Base-by-base conservation (phyloP, 2,797 vertebrate species). In the Leptodactylus fallax region DNA sequence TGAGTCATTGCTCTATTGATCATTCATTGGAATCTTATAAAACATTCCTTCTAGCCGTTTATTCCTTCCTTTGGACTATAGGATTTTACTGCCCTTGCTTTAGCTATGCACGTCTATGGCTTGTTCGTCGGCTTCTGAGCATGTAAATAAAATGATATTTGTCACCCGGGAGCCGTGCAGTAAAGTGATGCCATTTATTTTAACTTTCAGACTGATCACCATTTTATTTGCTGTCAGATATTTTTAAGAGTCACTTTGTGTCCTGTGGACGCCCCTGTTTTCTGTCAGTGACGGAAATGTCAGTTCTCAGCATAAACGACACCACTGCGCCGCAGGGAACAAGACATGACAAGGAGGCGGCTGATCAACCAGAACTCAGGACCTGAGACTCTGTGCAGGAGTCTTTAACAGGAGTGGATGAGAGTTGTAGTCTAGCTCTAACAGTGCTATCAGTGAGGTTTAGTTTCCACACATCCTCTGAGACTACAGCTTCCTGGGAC, bases 221-320 rank as follows among this genome's bases (percentile, higher is more conserved):
- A 55, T 81, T 81, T 69, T 87, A 81, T 87, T 81, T 87, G 78
- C 78, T 81, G 85, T 71, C 65, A 81, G 85, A 61, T 87, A 81
- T 81, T 87, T 87, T 87, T 81, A 74, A 86, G 53, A 86, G 85
- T 78, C 55, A 81, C 65, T 86, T 86, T 80, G 76, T 36, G 49
- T 67, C 55, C 61, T 86, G 85, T 21, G 71, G n/a, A 17, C 53
- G 53, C 23, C 79, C 63, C 85, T 85, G 84, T 17, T 79, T n/a
- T 79, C 9, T 67, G 17, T 85, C 74, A 13, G 45, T n/a, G 10
- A 53, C 76, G 21, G 76, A 45, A 58, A 53, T 27, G 60, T 79
- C 58, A 51, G 74, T 6, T 76, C n/a, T 74, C 51, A 69, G 25
- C 49, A 36, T 27, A 25, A 36, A 25, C 25, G 25, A 21, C 16